Evolutionary conservation across 2,113 vertebrate genomes (phyloP).

Genomic region (Platanista minor): DNA sequence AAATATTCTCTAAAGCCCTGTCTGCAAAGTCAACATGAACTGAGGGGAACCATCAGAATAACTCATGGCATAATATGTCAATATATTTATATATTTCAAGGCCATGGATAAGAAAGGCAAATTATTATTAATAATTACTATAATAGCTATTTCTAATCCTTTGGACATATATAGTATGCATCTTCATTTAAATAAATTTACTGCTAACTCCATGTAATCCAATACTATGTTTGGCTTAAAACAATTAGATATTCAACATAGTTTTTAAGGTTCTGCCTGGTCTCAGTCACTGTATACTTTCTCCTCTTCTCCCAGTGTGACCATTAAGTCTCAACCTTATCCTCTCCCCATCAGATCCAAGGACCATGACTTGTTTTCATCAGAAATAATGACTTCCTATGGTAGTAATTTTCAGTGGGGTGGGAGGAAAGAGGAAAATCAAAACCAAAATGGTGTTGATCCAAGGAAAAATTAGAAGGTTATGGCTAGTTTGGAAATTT

Average conservation of each 20-base stretch:
- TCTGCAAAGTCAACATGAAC: background rate
- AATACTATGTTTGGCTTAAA: background rate
- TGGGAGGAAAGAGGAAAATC: background rate
- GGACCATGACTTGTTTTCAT: background rate
- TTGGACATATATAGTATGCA: background rate
- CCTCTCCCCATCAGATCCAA: background rate
- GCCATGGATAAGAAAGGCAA: background rate
- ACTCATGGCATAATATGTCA: background rate
- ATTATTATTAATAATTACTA: background rate
- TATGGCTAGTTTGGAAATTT: background rate
- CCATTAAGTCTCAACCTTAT: background rate
- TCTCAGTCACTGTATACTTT: background rate
- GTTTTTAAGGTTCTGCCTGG: background rate
- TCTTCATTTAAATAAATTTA: background rate
- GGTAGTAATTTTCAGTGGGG: background rate
- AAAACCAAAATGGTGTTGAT: background rate
- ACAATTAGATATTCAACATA: background rate
- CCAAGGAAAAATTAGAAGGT: background rate
- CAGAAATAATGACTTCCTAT: constrained; percentile 1
- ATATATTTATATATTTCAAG: background rate
- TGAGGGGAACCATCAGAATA: background rate
- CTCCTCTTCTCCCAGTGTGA: background rate
- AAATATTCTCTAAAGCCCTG: constrained; percentile 5
- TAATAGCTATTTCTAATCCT: background rate
- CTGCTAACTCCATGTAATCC: background rate